phyloP scores from a whole-genome alignment of 2,797 vertebrate genomes.

The Clarias fuscus region DNA sequence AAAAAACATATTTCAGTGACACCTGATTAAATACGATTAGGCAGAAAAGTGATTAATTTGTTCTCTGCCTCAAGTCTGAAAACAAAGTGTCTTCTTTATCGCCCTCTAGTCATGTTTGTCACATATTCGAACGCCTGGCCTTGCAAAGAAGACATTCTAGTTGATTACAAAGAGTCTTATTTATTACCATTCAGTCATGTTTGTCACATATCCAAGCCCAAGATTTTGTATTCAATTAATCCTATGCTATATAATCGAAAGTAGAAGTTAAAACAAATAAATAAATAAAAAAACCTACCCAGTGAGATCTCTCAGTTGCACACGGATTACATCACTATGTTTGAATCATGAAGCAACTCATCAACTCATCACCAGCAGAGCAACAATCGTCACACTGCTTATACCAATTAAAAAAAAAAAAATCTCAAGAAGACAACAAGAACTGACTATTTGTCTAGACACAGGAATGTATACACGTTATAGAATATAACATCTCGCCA shows the following conservation, averaged over 20 bases:
- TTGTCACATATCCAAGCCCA: background rate
- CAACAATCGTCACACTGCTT: background rate
- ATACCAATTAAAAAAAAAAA: background rate
- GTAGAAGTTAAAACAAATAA: no score
- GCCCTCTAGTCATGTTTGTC: background rate
- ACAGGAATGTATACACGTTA: background rate
- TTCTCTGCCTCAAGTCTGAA: background rate
- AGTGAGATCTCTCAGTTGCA: background rate
- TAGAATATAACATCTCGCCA: background rate
- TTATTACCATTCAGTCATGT: background rate
- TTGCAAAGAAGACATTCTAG: background rate
- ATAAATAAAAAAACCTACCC: background rate
- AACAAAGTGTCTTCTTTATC: background rate
- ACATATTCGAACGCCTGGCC: background rate
- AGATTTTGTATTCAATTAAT: no score
- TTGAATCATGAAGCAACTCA: slow-evolving; percentile 13
- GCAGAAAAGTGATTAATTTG: background rate
- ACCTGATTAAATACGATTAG: background rate
- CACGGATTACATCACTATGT: background rate
- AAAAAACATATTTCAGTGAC: background rate
- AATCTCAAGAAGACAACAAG: background rate
- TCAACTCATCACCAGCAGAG: background rate
- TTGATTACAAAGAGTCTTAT: background rate
- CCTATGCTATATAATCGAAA: no score
- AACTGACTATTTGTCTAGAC: background rate